Conservation (phyloP, 2,797 vertebrate species). For the Falco cherrug region DNA sequence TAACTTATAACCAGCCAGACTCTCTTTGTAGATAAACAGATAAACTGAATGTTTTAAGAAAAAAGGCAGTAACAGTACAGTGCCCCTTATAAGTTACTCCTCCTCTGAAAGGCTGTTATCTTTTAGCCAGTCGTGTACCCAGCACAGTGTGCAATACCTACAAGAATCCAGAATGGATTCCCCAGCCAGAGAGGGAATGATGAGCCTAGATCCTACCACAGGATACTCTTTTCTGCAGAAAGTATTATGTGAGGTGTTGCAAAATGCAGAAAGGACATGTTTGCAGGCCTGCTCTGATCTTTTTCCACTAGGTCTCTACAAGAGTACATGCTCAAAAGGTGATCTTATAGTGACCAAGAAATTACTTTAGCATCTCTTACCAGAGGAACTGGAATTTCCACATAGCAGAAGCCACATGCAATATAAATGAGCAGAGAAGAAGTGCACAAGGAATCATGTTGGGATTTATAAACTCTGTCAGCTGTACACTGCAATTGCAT, state of each 20-base stretch:
- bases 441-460: neutral
- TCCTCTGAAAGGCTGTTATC: neutral
- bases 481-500: neutral
- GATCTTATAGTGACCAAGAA: neutral
- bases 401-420: neutral
- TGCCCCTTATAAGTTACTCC: neutral
- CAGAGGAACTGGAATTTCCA: neutral
- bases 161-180: neutral
- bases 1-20: neutral
- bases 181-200: neutral
- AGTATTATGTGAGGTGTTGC: neutral
- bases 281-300: neutral
- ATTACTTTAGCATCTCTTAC: neutral
- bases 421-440: neutral
- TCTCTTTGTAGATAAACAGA: neutral
- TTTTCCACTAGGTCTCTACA: neutral
- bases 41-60: neutral
- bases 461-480: neutral
- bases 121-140: neutral
- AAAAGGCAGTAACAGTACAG: neutral
- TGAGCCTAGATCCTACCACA: neutral
- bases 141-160: neutral
- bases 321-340: neutral
- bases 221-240: neutral
- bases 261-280: neutral